A percentile compares a stretch with the other conserved stretches of the same genome.
Conservation (phyloP, 2,113 vertebrate species). For the Sinocyclocheilus anophthalmus region DNA sequence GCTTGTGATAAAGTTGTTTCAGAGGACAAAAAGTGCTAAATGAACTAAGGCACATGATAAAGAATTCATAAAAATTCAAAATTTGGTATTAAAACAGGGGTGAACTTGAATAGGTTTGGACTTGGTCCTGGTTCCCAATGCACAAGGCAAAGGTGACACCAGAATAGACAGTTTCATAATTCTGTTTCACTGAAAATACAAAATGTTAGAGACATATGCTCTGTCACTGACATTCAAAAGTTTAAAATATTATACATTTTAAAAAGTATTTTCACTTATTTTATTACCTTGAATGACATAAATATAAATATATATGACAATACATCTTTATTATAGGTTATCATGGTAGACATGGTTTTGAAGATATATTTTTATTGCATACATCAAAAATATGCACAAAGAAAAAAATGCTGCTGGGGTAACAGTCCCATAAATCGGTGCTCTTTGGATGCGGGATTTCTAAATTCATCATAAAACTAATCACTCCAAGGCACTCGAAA, state of each 20-base stretch:
- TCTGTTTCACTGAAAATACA: not conserved
- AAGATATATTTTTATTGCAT: too few relatives aligned
- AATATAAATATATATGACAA: not conserved
- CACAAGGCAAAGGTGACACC: not conserved
- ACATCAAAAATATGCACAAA: too few relatives aligned
- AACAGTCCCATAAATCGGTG: too few relatives aligned
- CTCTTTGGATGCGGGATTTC: too few relatives aligned
- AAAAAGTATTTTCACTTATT: not conserved
- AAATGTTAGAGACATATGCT: not conserved
- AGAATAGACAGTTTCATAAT: not conserved
- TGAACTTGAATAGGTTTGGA: not conserved
- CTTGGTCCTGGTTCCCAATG: not conserved
- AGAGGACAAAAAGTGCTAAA: not conserved
- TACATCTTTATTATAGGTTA: not conserved
- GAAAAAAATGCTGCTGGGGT: too few relatives aligned
- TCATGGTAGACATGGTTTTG: not conserved
- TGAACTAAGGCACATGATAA: not conserved
- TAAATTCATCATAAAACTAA: too few relatives aligned
- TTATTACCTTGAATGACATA: too few relatives aligned
- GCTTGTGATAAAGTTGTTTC: not conserved
- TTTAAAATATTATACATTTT: not conserved
- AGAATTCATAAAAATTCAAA: too few relatives aligned
- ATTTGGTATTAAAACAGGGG: not conserved
- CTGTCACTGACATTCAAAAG: not conserved
- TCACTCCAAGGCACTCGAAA: too few relatives aligned